Evolutionary conservation across 1,140 invertebrate genomes (phyloP).

Genomic region (Papilio machaon): DNA sequence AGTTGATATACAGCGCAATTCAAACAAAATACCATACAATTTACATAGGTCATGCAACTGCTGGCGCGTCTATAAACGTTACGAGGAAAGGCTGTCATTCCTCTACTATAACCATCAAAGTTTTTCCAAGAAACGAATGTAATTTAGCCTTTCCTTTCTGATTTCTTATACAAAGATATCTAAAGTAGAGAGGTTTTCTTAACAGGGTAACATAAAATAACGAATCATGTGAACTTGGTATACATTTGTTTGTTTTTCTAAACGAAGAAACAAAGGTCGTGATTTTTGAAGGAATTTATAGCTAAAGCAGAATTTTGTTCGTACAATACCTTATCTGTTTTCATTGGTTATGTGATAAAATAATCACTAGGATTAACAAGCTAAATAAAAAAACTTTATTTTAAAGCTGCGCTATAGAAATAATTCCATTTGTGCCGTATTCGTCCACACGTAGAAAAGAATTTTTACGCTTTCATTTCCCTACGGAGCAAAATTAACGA

Average conservation of each 20-base stretch:
- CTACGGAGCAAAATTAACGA: conserved; percentile 23
- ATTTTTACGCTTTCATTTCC: conserved; percentile 25
- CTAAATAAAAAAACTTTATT: neutral
- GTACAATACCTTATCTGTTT: neutral
- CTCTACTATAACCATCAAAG: conserved; percentile 17
- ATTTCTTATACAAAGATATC: conserved; percentile 21
- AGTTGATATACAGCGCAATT: neutral
- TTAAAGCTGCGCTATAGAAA: neutral
- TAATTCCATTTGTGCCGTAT: conserved; percentile 18
- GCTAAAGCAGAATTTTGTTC: too few relatives aligned
- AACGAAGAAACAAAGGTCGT: neutral
- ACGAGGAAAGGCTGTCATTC: neutral
- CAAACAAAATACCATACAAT: neutral
- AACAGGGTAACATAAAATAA: neutral
- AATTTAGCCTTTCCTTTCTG: conserved; percentile 14
- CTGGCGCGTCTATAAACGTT: conserved; percentile 17
- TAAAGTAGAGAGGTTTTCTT: neutral
- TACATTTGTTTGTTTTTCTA: neutral
- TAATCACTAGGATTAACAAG: neutral
- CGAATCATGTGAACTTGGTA: neutral
- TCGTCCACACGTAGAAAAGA: conserved; percentile 19
- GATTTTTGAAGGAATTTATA: neutral
- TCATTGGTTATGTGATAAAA: neutral
- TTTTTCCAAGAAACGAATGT: conserved; percentile 14
- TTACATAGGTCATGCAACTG: conserved; percentile 22